Percentiles rank a stretch among this genome's conserved stretches.
These are phyloP conservation scores for Plestiodon gilberti DNA, from an alignment of 2,113 vertebrate species.

Conservation along the genomic window DNA sequence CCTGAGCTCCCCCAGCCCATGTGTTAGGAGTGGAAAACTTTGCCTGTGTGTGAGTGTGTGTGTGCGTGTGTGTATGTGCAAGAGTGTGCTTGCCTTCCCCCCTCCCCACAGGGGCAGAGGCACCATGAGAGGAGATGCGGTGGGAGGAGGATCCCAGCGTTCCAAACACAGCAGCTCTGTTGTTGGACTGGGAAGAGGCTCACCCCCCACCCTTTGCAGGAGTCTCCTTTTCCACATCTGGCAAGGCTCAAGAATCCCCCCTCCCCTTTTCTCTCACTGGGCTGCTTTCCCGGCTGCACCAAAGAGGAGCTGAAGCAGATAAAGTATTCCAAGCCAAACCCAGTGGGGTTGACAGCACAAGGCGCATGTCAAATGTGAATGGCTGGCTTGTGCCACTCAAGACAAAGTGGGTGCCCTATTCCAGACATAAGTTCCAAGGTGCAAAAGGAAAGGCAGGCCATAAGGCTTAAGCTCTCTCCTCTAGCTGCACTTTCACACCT, in stretches of 20 bases:
- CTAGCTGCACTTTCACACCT: background rate
- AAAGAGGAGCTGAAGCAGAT: conserved; percentile 37
- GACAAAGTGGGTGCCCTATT: background rate
- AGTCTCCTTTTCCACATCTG: conserved; percentile 70
- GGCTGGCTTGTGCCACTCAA: background rate
- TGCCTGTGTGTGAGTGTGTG: background rate
- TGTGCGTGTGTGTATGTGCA: background rate
- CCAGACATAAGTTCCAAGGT: background rate
- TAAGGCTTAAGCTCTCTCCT: background rate
- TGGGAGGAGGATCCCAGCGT: background rate
- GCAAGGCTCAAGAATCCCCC: conserved; percentile 61
- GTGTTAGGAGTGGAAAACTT: background rate
- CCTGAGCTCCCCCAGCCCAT: conserved; percentile 1
- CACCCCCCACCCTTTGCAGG: background rate
- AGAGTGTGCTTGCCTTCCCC: background rate
- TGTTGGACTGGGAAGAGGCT: background rate
- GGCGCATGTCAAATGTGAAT: background rate
- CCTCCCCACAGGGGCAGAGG: background rate
- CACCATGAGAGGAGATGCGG: background rate
- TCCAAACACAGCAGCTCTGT: background rate
- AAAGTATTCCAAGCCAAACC: conserved; percentile 30
- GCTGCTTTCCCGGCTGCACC: conserved; percentile 60
- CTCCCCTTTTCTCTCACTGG: conserved; percentile 47
- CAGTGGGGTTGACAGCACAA: background rate
- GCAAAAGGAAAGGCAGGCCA: background rate